Evolutionary conservation across 2,888 invertebrate species (phyloP), one percentile per base, ranked within the genome.

Genomic region (Spilarctia lutea): DNA sequence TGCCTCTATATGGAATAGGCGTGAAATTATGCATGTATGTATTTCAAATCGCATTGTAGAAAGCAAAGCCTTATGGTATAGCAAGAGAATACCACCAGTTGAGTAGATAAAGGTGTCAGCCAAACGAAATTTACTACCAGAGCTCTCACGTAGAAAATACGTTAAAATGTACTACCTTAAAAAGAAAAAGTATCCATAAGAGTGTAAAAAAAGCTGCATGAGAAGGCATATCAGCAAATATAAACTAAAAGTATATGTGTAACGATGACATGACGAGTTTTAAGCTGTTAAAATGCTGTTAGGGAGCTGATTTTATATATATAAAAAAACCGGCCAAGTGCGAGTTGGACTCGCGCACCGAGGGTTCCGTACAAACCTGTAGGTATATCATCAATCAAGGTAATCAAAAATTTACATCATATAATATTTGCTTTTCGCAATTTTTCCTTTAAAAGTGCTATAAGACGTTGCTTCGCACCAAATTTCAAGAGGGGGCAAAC

Each of bases 161-260:
- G n/a, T n/a, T 69, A n/a, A 73, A 68, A 69, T 52, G 11, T 65
- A 80, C 65, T 65, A 65, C 74, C 72, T 79, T 76, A 75, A 76
- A 77, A 81, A 78, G 77, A 78, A 78, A 77, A 80, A 78, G 76
- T 81, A 48, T 80, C 63, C 76, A 73, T 75, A 79, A 75, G 77
- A 74, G 76, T 80, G 83, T 83, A 83, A 78, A 78, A 85, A 83
- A 86, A 84, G 85, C 85, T 88, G 87, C 87, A 87, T 85, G 83
- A 86, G 84, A 87, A 87, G 84, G 81, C 87, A 86, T 86, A 87
- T 52, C 20, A 48, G 6, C 24, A n/a, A 89, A 87, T 84, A 88
- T 80, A 88, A 83, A 88, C 87, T 90, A 86, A 91, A 91, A 89
- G 90, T 91, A 92, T 93, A 92, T 90, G 88, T 91, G 88, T 91